Evolutionary conservation across 2,113 vertebrate species (phyloP).

Genomic region (Malurus alboscapulatus): DNA sequence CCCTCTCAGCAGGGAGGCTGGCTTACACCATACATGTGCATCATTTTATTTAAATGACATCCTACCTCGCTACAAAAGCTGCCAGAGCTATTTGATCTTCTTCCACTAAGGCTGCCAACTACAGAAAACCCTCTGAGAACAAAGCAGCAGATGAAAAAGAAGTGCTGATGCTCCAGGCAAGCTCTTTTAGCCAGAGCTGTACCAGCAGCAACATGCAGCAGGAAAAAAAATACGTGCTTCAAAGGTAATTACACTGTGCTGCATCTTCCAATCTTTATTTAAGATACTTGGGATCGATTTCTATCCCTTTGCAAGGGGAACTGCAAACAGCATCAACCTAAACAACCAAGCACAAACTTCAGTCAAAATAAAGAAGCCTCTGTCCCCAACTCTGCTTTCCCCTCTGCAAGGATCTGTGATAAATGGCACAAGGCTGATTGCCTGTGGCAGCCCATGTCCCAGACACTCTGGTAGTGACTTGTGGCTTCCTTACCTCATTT

Average conservation of each 20-base stretch:
- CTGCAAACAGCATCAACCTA: neutral
- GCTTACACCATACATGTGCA: neutral
- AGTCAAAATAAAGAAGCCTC: neutral
- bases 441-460: accelerated
- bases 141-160: slow-evolving; percentile 50
- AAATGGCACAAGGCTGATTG: accelerated
- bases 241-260: neutral
- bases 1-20: neutral
- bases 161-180: slow-evolving; percentile 21
- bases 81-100: slow-evolving; percentile 29
- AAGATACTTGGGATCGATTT: neutral
- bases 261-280: neutral
- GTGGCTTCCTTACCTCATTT: neutral
- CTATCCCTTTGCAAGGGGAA: neutral
- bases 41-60: slow-evolving; percentile 45
- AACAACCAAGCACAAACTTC: accelerated
- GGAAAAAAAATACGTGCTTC: neutral
- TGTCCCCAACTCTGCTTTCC: neutral
- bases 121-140: slow-evolving; percentile 19
- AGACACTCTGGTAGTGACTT: accelerated
- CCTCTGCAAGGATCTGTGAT: neutral
- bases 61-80: slow-evolving; percentile 24
- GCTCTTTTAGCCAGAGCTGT: neutral
- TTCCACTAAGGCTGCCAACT: neutral
- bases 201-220: neutral